Percentiles rank a stretch among this genome's conserved stretches.
Conservation (phyloP, 2,888 invertebrate species). For the Hypomecis punctinalis region DNA sequence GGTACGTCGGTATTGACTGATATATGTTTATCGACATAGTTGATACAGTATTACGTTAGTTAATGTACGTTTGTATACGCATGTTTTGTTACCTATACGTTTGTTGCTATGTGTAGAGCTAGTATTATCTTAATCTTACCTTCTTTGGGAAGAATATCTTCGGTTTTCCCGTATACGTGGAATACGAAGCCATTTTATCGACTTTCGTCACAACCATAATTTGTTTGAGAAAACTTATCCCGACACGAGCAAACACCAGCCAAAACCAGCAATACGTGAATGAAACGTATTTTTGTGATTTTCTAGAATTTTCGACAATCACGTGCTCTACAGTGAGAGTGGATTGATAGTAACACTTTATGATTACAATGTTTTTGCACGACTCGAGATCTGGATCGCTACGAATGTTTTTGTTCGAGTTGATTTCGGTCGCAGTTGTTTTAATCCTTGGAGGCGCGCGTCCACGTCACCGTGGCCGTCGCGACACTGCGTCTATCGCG, state of each 20-base stretch:
- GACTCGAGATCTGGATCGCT: slow-evolving; percentile 62
- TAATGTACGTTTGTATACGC: slow-evolving; percentile 27
- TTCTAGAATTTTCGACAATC: slow-evolving; percentile 79
- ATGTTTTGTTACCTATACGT: slow-evolving; percentile 18
- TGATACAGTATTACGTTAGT: slow-evolving; percentile 23
- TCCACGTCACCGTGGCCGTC: slow-evolving; percentile 76
- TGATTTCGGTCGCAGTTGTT: slow-evolving; percentile 77
- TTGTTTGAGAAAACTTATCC: slow-evolving; percentile 70
- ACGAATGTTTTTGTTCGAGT: slow-evolving; percentile 72
- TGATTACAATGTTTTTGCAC: slow-evolving; percentile 61
- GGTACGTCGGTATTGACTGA: slow-evolving; percentile 22
- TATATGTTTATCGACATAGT: slow-evolving; percentile 17
- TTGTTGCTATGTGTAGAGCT: slow-evolving; percentile 35
- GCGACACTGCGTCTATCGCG: slow-evolving; percentile 57
- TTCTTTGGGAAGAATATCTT: slow-evolving; percentile 83
- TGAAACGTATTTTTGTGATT: slow-evolving; percentile 58
- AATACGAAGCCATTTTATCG: slow-evolving; percentile 82
- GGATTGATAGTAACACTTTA: slow-evolving; percentile 64
- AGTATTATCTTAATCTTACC: slow-evolving; percentile 59
- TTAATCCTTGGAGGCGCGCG: slow-evolving; percentile 73
- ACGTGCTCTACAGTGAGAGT: slow-evolving; percentile 64
- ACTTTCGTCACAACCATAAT: slow-evolving; percentile 83
- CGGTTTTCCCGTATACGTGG: slow-evolving; percentile 82
- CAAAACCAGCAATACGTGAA: slow-evolving; percentile 58
- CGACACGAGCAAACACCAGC: slow-evolving; percentile 68